These are phyloP conservation scores for Ennomos fuscantarius DNA, from an alignment of 2,888 invertebrate genomes.

Conservation along the genomic window DNA sequence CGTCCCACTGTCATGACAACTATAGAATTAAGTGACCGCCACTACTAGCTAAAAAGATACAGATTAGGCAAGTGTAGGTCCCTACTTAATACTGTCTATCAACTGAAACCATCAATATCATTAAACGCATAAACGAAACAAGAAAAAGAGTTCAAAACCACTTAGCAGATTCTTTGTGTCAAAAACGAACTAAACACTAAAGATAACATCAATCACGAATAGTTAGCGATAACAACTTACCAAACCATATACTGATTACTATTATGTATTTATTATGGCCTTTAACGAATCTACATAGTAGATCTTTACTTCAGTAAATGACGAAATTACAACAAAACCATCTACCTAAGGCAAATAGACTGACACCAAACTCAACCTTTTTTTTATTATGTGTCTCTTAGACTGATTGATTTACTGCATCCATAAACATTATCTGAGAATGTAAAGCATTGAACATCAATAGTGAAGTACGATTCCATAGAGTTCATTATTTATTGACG, in stretches of 20 bases:
- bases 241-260: no score
- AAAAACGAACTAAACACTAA: no score
- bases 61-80: slow-evolving; percentile 6
- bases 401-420: slow-evolving; percentile 49
- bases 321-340: background rate
- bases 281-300: no score
- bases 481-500: slow-evolving; percentile 34
- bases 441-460: slow-evolving; percentile 33
- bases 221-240: no score
- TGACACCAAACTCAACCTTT: background rate
- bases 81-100: no score
- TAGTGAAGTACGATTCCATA: slow-evolving; percentile 31
- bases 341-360: background rate
- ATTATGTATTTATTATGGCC: no score
- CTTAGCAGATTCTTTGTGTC: no score
- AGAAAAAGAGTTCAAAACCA: no score
- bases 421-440: slow-evolving; percentile 45
- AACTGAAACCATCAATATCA: no score
- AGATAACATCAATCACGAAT: no score
- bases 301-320: background rate
- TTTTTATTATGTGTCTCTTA: slow-evolving; percentile 18
- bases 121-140: no score
- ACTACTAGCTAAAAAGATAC: slow-evolving; percentile 38
- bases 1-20: slow-evolving; percentile 51
- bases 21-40: slow-evolving; percentile 39